Base-by-base conservation (phyloP, 2,888 invertebrate species). In the Marasmarcha lunaedactyla region DNA sequence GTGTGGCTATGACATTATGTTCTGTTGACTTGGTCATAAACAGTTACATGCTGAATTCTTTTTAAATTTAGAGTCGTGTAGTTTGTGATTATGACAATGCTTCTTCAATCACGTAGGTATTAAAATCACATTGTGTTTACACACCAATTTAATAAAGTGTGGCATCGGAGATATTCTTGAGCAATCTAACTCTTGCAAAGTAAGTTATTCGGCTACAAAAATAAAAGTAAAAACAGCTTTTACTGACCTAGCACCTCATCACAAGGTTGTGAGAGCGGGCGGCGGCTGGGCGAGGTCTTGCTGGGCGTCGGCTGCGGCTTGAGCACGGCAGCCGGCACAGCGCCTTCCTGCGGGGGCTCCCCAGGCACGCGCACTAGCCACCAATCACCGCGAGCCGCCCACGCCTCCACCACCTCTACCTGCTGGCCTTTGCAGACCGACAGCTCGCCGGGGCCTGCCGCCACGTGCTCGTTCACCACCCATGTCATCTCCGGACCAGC, bases 391-490 rank as follows among this genome's bases (percentile, higher is more conserved):
- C 90, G 78, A 52, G 87, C 79, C 44, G 87, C 78, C 59, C 90
- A 89, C 46, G 89, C 85, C 67, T 97, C 96, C 49, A 97, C 84
- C 48, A 97, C 90, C 68, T 97, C 97, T 46, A 97, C 96, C 76
- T 96, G 96, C 77, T 96, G 96, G 14, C 97, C 97, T 69, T 95
- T 94, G 47, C 86, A 86, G 35, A 97, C 95, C 39, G 89, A 89
- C 54, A 97, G 73, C 72, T 97, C 96, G 41, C 90, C 90, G 36
- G 90, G 84, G 49, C 90, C 89, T 9, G 90, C 85, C n/a, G 92
- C 90, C 15, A 85, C 83, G 70, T 92, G 93, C 68, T 97, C 96
- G 48, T 92, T 91, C 41, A 95, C 89, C 55, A 95, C 94, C 94
- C 94, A 94, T 44, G 94, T 94, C 88, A 94, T 92, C 71, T 95